These are phyloP conservation scores for Triops cancriformis DNA, from an alignment of 1,140 invertebrate species.

Conservation along the genomic window DNA sequence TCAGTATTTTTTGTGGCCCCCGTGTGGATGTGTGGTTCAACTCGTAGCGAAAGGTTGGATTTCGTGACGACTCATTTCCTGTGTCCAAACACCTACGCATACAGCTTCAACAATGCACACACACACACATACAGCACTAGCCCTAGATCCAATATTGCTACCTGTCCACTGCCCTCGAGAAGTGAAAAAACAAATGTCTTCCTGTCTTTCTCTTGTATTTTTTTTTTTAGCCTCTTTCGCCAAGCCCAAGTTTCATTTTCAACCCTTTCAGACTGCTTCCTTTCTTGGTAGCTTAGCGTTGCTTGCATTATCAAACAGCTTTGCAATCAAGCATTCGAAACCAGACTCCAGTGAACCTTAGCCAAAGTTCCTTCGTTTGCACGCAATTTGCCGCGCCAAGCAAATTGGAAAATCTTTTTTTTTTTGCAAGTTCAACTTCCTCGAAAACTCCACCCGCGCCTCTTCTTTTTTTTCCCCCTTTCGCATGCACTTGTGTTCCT, in stretches of 20 bases:
- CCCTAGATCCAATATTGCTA: neutral
- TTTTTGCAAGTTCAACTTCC: neutral
- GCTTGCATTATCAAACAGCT: neutral
- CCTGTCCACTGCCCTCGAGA: neutral
- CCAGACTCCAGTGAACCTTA: neutral
- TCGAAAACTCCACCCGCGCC: no score
- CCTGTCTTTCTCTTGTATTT: slow-evolving; percentile 8
- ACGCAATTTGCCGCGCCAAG: slow-evolving; percentile 8
- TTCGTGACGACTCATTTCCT: slow-evolving; percentile 9
- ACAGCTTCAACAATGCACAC: neutral
- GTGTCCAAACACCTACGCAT: slow-evolving; percentile 8
- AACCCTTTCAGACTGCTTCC: neutral
- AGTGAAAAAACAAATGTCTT: neutral
- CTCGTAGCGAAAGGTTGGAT: neutral
- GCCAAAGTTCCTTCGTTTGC: neutral
- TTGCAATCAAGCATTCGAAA: slow-evolving; percentile 5
- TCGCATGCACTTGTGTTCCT: neutral
- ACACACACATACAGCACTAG: neutral
- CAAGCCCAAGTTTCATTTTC: neutral
- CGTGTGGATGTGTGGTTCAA: neutral
- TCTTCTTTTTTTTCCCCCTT: neutral
- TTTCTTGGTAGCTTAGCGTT: neutral
- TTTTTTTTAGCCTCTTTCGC: neutral
- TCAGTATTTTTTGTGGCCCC: neutral
- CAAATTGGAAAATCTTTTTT: neutral